Evolutionary conservation across 2,113 vertebrate species (phyloP).

Genomic region (Sclerurus mexicanus): DNA sequence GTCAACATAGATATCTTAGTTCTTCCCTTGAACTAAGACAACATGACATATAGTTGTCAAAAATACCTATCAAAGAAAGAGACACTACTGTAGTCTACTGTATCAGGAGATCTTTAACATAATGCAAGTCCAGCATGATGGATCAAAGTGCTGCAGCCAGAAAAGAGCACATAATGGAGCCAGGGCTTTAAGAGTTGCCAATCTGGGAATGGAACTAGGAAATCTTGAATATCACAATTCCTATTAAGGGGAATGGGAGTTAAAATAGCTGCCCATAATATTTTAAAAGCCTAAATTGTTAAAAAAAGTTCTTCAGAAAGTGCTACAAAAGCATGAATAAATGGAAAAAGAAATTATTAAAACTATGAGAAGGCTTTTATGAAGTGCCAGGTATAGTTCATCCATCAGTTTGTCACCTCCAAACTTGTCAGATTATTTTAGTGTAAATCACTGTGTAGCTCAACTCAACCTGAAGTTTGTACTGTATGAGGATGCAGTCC

Average conservation of each 20-base stretch:
- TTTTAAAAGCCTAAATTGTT: background rate
- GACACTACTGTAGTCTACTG: background rate
- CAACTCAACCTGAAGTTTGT: background rate
- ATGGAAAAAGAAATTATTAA: background rate
- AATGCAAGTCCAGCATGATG: background rate
- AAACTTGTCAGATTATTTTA: background rate
- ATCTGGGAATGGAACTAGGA: background rate
- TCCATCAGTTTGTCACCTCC: background rate
- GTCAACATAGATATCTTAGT: too few relatives aligned
- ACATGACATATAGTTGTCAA: accelerated
- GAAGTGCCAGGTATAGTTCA: background rate
- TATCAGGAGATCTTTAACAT: background rate
- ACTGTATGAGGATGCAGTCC: background rate
- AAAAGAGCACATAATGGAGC: background rate
- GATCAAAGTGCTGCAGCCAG: background rate
- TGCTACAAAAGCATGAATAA: background rate
- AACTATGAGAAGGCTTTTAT: background rate
- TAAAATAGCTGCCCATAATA: background rate
- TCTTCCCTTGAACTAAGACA: too few relatives aligned
- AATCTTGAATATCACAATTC: background rate
- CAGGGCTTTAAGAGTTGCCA: background rate
- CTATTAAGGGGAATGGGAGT: background rate
- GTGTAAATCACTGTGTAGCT: background rate
- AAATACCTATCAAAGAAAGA: background rate
- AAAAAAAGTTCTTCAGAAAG: background rate